These are phyloP conservation scores for Scomberomorus guttatus DNA, from an alignment of 2,797 vertebrate species.

Conservation along the genomic window DNA sequence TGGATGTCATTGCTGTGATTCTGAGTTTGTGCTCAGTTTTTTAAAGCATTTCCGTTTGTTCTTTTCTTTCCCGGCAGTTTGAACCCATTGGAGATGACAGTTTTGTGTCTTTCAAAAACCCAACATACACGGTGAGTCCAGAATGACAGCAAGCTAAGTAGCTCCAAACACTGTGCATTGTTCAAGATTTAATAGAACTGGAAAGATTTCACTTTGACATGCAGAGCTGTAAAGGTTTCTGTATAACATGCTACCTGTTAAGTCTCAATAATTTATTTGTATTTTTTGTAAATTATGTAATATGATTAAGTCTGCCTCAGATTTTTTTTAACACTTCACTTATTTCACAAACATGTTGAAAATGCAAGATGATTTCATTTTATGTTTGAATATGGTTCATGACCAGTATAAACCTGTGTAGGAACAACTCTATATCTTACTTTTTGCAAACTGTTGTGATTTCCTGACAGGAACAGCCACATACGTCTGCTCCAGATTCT, in stretches of 20 bases:
- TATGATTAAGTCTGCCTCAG: too few relatives aligned
- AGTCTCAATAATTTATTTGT: neutral
- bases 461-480: constrained; percentile 50
- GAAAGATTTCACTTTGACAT: neutral
- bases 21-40: neutral
- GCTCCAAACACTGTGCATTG: neutral
- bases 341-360: neutral
- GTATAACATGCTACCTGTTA: neutral
- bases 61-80: constrained; percentile 11
- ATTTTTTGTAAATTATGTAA: too few relatives aligned
- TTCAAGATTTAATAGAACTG: neutral
- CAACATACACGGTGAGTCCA: constrained; percentile 66
- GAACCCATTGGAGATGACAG: constrained; percentile 38
- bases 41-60: constrained; percentile 10
- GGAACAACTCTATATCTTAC: neutral
- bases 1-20: neutral
- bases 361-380: neutral
- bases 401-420: neutral
- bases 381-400: neutral
- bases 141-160: neutral
- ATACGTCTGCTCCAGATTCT: constrained; percentile 35
- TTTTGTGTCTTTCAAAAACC: constrained; percentile 63
- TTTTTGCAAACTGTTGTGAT: constrained; percentile 11
- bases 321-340: too few relatives aligned
- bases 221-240: neutral